phyloP scores from a whole-genome alignment of 1,140 invertebrate genomes.

The Adoxophyes honmai region DNA sequence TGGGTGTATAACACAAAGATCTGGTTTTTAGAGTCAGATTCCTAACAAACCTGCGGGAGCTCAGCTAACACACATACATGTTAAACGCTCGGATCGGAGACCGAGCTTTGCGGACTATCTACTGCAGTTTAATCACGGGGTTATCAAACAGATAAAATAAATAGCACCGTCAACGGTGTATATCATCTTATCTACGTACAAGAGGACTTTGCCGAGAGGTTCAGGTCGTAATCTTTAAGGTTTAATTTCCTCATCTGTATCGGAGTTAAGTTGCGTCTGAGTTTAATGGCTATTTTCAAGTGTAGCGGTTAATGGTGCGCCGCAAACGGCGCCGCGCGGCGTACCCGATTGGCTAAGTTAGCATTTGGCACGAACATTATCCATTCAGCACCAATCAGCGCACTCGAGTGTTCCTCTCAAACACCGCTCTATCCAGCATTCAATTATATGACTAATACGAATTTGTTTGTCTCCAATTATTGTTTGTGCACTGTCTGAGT shows the following conservation, averaged over 20 bases:
- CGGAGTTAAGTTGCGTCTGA: neutral
- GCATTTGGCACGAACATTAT: constrained; percentile 54
- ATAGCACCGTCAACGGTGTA: too few relatives aligned
- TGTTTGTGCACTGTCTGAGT: neutral
- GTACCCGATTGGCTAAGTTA: constrained; percentile 54
- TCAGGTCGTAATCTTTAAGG: too few relatives aligned
- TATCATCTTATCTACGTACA: too few relatives aligned
- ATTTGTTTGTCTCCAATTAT: too few relatives aligned
- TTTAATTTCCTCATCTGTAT: constrained; percentile 7
- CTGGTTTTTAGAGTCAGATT: constrained; percentile 17
- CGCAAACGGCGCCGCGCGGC: constrained; percentile 17
- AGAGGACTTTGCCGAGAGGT: too few relatives aligned
- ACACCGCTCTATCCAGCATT: constrained; percentile 28
- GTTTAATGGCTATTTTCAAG: neutral
- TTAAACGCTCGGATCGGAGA: constrained; percentile 8
- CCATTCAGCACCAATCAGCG: constrained; percentile 36
- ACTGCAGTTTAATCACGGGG: neutral
- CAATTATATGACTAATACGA: constrained; percentile 23
- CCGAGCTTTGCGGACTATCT: neutral
- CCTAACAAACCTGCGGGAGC: neutral
- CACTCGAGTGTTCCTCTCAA: constrained; percentile 28
- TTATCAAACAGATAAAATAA: too few relatives aligned
- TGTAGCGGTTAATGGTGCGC: constrained; percentile 18
- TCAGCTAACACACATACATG: neutral
- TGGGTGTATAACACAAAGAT: constrained; percentile 12